These are phyloP conservation scores for Eupithecia subumbrata DNA, from an alignment of 2,888 invertebrate species.

Conservation along the genomic window DNA sequence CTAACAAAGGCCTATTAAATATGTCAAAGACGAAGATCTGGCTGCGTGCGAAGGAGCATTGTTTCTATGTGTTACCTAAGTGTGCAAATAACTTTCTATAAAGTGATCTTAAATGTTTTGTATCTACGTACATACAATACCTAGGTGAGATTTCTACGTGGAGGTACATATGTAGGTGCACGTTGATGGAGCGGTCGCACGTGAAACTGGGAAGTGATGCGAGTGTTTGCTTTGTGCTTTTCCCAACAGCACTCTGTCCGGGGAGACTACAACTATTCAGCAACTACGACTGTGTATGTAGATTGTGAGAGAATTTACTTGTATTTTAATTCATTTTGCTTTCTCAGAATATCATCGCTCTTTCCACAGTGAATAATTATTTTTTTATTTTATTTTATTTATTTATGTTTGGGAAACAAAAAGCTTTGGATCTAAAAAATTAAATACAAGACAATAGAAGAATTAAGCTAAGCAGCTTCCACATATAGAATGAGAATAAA, in stretches of 20 bases:
- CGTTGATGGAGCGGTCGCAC: not conserved
- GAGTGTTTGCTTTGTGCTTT: not conserved
- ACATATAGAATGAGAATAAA: no score
- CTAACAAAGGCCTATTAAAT: not conserved
- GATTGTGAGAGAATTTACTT: not conserved
- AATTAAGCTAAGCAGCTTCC: no score
- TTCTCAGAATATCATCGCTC: not conserved
- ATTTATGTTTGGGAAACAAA: no score
- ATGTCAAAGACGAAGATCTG: not conserved
- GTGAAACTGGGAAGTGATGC: not conserved
- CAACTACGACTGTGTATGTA: not conserved
- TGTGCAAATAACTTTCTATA: not conserved
- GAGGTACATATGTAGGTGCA: no score
- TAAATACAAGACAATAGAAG: no score
- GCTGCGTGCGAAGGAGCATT: not conserved
- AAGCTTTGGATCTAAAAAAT: no score
- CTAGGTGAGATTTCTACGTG: not conserved
- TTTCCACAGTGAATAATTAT: not conserved
- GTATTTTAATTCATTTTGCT: not conserved
- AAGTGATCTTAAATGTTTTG: not conserved
- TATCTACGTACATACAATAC: not conserved
- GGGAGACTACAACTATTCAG: not conserved
- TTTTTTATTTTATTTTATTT: no score
- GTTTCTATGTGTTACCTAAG: not conserved
- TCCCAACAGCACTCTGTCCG: not conserved